phyloP scores from a whole-genome alignment of 2,113 vertebrate genomes.

The Mesitornis unicolor region DNA sequence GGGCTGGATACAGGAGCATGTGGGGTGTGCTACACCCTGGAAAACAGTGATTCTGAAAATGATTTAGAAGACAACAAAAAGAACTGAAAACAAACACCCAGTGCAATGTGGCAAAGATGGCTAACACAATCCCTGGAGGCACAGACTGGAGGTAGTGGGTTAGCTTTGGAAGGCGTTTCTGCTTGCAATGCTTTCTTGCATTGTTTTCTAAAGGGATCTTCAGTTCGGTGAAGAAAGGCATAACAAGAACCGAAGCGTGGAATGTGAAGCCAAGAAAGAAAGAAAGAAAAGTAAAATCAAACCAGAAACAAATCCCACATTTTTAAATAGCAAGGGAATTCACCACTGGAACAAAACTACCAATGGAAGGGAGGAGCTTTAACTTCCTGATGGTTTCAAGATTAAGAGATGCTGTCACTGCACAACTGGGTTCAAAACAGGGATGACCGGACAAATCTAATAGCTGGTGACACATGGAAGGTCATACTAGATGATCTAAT shows the following conservation, averaged over 20 bases:
- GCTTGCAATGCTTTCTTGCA: constrained; percentile 4
- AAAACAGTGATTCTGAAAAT: background rate
- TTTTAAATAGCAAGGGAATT: constrained; percentile 13
- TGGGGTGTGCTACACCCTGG: background rate
- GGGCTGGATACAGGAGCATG: background rate
- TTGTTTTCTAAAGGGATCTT: constrained; percentile 29
- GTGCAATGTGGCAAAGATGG: background rate
- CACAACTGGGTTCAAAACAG: background rate
- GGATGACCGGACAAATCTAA: background rate
- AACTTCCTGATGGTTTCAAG: constrained; percentile 2
- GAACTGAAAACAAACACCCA: background rate
- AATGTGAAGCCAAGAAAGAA: constrained; percentile 5
- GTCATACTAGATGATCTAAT: background rate
- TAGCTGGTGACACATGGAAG: background rate
- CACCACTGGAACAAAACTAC: constrained; percentile 16
- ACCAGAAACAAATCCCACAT: constrained; percentile 3
- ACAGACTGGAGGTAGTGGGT: background rate
- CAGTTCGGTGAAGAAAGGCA: constrained; percentile 8
- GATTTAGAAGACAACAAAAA: background rate
- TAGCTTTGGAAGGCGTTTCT: background rate
- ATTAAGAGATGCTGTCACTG: background rate
- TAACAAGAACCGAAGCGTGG: constrained; percentile 32
- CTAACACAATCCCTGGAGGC: background rate
- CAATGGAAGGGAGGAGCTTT: background rate
- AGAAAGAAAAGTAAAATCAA: background rate